phyloP scores from a whole-genome alignment of 2,797 vertebrate species.

The Trachurus trachurus region DNA sequence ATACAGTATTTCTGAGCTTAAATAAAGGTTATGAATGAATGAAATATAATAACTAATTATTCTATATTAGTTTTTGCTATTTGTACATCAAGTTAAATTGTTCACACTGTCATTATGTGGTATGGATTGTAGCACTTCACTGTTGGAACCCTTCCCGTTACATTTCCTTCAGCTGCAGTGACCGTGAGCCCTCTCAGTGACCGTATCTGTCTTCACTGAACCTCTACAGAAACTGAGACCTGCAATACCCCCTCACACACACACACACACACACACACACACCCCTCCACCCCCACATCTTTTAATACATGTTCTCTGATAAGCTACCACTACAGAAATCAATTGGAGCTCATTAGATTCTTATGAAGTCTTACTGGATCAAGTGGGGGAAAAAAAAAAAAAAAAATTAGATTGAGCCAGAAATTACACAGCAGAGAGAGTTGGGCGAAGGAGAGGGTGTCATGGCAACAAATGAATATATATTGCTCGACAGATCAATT shows the following conservation, averaged over 20 bases:
- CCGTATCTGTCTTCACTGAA: neutral
- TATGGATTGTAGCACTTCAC: too few relatives aligned
- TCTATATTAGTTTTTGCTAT: too few relatives aligned
- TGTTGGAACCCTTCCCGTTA: too few relatives aligned
- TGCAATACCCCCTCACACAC: neutral
- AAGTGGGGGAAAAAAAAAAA: neutral
- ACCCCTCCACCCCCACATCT: neutral
- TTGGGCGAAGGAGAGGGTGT: neutral
- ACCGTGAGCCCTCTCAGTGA: neutral
- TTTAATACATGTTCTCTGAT: constrained; percentile 27
- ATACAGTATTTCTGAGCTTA: too few relatives aligned
- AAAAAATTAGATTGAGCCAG: constrained; percentile 16
- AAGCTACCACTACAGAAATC: constrained; percentile 36
- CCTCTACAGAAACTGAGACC: neutral
- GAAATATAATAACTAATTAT: too few relatives aligned
- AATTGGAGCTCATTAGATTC: constrained; percentile 52
- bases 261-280: too few relatives aligned
- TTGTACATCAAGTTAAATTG: too few relatives aligned
- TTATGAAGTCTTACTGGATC: constrained; percentile 45
- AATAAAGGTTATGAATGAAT: too few relatives aligned
- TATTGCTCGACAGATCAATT: constrained; percentile 51
- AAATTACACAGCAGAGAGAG: constrained; percentile 17
- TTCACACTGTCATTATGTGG: too few relatives aligned
- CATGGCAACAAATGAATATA: constrained; percentile 56
- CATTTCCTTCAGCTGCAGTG: neutral